Percentiles rank a stretch among this genome's conserved stretches.
Conservation (phyloP, 2,888 invertebrate genomes). For the Liopterus haemorrhoidalis region DNA sequence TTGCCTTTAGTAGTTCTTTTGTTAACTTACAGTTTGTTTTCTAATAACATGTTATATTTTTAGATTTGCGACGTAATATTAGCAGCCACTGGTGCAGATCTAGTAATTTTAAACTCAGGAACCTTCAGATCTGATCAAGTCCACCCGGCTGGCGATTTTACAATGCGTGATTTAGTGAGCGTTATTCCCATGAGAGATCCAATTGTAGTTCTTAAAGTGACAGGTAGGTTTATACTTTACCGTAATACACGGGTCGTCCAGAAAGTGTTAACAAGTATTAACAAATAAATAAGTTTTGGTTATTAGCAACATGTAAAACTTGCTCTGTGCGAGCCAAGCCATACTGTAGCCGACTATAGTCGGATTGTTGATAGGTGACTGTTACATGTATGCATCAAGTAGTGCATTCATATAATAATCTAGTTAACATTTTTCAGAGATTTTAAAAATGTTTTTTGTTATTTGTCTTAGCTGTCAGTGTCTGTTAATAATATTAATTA, state of each 20-base stretch:
- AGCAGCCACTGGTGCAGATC: constrained; percentile 78
- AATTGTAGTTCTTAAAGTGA: constrained; percentile 67
- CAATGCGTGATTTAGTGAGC: constrained; percentile 72
- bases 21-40: not conserved
- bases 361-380: too few species aligned
- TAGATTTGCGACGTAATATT: constrained; percentile 70
- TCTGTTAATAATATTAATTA: too few species aligned
- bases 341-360: too few species aligned
- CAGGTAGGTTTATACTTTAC: constrained; percentile 46
- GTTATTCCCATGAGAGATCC: constrained; percentile 84
- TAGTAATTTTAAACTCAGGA: constrained; percentile 83
- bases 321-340: not conserved
- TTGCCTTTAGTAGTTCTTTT: not conserved
- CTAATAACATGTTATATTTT: constrained; percentile 20
- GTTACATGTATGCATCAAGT: too few species aligned
- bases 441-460: too few species aligned
- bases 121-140: constrained; percentile 74
- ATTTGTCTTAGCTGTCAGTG: too few species aligned
- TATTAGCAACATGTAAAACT: not conserved
- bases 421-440: too few species aligned
- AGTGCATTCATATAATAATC: too few species aligned
- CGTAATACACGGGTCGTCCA: not conserved
- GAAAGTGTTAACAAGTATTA: not conserved
- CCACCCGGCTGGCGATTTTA: constrained; percentile 79
- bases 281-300: not conserved